Conservation (phyloP, 2,888 invertebrate species). For the Mechanitis messenoides region DNA sequence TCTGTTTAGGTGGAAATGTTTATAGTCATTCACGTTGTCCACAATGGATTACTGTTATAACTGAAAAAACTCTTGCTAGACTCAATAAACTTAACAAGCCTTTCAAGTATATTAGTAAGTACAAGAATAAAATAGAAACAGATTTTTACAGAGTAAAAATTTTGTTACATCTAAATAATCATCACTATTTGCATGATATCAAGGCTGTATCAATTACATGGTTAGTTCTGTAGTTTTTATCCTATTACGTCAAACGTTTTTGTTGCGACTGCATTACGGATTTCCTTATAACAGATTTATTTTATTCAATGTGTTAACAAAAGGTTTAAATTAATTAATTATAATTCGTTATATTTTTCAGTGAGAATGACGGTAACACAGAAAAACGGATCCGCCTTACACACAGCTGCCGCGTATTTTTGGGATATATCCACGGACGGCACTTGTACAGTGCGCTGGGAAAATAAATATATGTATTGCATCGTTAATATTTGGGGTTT, state of each 20-base stretch:
- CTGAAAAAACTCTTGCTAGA: slow-evolving; percentile 83
- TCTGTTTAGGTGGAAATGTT: slow-evolving; percentile 81
- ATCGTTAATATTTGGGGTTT: slow-evolving; percentile 89
- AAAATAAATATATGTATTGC: slow-evolving; percentile 91
- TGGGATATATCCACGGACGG: slow-evolving; percentile 90
- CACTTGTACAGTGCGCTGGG: slow-evolving; percentile 89
- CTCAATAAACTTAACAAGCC: slow-evolving; percentile 86
- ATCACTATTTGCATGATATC: neutral
- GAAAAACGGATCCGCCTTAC: slow-evolving; percentile 88
- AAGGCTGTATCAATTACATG: neutral
- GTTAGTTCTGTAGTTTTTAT: neutral
- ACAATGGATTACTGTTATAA: slow-evolving; percentile 84
- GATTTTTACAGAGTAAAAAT: neutral
- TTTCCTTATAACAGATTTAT: neutral
- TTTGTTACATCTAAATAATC: neutral
- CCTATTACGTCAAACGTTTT: too few relatives aligned
- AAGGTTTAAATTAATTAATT: too few relatives aligned
- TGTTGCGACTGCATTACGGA: neutral
- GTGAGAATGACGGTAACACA: slow-evolving; percentile 90
- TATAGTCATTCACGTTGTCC: slow-evolving; percentile 74
- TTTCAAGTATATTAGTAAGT: slow-evolving; percentile 84
- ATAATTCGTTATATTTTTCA: slow-evolving; percentile 38
- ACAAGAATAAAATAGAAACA: slow-evolving; percentile 1
- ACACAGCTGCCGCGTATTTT: slow-evolving; percentile 88
- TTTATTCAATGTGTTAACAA: neutral